phyloP scores from a whole-genome alignment of 2,113 vertebrate genomes.

The Lepidiolamprologus cunningtoni region DNA sequence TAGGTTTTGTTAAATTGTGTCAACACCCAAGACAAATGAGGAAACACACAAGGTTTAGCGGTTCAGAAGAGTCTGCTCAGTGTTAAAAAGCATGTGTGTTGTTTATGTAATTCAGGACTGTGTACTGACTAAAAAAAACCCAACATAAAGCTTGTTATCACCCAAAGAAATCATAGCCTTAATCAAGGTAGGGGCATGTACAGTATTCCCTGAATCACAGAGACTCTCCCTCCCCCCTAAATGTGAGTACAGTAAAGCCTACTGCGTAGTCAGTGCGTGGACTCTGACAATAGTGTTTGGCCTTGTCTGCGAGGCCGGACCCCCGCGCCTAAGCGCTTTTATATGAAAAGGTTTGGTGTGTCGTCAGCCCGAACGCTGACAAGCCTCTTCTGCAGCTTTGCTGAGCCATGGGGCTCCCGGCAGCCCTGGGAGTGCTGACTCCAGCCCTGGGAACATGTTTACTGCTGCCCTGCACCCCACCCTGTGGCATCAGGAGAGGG shows the following conservation, averaged over 20 bases:
- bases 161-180: background rate
- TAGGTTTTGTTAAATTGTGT: background rate
- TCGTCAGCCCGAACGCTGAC: constrained; percentile 62
- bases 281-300: constrained; percentile 55
- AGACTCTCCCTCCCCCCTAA: background rate
- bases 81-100: background rate
- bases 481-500: constrained; percentile 44
- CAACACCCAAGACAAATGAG: background rate
- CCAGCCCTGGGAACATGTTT: constrained; percentile 69
- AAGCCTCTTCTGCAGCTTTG: constrained; percentile 67
- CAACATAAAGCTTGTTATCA: background rate
- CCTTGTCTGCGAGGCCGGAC: constrained; percentile 21
- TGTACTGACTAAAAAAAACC: accelerated
- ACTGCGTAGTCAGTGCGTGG: constrained; percentile 15
- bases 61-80: background rate
- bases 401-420: constrained; percentile 69
- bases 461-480: constrained; percentile 50
- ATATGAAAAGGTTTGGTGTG: constrained; percentile 59
- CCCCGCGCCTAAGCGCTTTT: constrained; percentile 55
- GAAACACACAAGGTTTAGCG: background rate
- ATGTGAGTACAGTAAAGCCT: constrained; percentile 39
- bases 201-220: background rate
- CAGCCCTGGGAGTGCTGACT: constrained; percentile 71
- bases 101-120: background rate
- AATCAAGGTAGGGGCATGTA: background rate